These are phyloP conservation scores for Gryon sp. DNA, from an alignment of 1,140 invertebrate genomes.

Conservation along the genomic window DNA sequence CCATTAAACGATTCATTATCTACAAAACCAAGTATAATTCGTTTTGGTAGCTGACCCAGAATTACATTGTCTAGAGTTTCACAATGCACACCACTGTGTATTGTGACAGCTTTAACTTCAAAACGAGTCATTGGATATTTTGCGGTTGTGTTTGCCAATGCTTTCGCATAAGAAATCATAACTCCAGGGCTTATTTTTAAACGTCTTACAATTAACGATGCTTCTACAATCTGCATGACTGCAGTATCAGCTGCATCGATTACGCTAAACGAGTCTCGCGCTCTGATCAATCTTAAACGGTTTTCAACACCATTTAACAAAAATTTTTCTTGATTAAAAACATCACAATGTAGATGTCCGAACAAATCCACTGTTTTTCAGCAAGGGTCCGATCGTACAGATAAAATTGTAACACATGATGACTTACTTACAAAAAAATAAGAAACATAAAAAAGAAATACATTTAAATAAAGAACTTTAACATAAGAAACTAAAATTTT, in stretches of 20 bases:
- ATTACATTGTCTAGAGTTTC: conserved; percentile 71
- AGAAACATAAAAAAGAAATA: no score
- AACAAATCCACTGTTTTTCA: no score
- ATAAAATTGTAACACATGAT: no score
- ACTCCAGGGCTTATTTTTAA: conserved; percentile 69
- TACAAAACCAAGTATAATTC: conserved; percentile 74
- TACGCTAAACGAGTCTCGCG: conserved; percentile 12
- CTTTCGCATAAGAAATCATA: conserved; percentile 69
- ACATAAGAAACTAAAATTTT: no score
- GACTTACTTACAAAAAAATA: no score
- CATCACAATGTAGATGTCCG: no score
- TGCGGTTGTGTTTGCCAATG: conserved; percentile 68
- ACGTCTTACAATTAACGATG: conserved; percentile 15
- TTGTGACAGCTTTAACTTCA: conserved; percentile 71
- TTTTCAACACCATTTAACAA: conserved; percentile 13
- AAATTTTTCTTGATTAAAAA: no score
- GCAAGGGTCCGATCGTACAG: no score
- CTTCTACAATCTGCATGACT: conserved; percentile 13
- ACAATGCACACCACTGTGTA: conserved; percentile 64
- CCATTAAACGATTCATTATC: conserved; percentile 72
- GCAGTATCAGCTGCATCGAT: neutral
- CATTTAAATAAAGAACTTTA: no score
- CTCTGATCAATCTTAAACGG: neutral
- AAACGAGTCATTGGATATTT: conserved; percentile 74
- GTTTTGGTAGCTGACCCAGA: conserved; percentile 71